Percentiles rank a stretch among this genome's conserved stretches.
Evolutionary conservation across 2,888 invertebrate species (phyloP).

Genomic region (Philonicus albiceps): DNA sequence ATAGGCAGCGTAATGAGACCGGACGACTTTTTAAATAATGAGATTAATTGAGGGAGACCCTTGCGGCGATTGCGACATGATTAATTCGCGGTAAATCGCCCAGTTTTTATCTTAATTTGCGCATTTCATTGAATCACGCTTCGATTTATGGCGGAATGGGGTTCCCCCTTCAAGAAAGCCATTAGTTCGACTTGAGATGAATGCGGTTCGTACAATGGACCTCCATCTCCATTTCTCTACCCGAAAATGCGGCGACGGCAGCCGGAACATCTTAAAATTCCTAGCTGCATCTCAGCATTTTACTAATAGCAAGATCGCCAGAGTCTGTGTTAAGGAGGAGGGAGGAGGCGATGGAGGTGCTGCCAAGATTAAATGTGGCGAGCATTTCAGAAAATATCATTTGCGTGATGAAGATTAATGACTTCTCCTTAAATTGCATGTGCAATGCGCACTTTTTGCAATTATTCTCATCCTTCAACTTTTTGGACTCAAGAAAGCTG

Average conservation of each 20-base stretch:
- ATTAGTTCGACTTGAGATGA: not conserved
- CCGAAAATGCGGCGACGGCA: not conserved
- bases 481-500: slow-evolving; percentile 30
- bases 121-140: not conserved
- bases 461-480: slow-evolving; percentile 37
- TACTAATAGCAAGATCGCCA: not conserved
- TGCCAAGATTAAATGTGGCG: slow-evolving; percentile 37
- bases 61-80: not conserved
- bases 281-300: not conserved
- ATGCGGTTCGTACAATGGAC: not conserved
- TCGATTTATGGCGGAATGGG: not conserved
- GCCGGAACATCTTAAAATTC: not conserved
- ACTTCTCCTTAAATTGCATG: slow-evolving; percentile 38
- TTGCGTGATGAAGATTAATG: slow-evolving; percentile 40
- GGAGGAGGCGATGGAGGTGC: not conserved
- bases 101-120: not conserved
- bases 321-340: not conserved
- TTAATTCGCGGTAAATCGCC: not conserved
- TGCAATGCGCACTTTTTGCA: slow-evolving; percentile 35
- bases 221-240: not conserved
- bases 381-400: slow-evolving; percentile 40
- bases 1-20: not conserved
- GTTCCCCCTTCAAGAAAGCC: not conserved
- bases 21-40: not conserved
- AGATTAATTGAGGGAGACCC: not conserved